These are phyloP conservation scores for Phacellophora camtschatica DNA, from an alignment of 30 jellyfish, hydroid and myxozoan species.

Conservation along the genomic window DNA sequence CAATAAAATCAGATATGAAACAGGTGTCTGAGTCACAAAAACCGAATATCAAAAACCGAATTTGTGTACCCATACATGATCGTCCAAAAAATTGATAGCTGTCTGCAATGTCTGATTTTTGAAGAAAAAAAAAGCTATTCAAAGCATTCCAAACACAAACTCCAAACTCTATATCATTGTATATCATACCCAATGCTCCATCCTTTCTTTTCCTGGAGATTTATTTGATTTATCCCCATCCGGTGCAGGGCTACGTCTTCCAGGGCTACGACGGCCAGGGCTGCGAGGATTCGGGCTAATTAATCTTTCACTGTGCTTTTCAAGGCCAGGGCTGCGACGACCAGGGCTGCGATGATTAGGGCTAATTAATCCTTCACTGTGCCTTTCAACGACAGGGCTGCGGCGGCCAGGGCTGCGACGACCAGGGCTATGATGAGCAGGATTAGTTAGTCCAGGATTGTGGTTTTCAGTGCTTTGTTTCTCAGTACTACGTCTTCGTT, in stretches of 20 bases:
- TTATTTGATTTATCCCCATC: constrained; percentile 2
- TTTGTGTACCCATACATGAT: too few species aligned
- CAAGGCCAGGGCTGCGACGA: constrained; percentile 29
- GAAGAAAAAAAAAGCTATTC: too few species aligned
- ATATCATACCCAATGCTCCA: constrained; percentile 69
- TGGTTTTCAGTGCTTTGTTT: background rate
- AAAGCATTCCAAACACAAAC: background rate
- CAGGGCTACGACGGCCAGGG: too few species aligned
- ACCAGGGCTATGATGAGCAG: constrained; percentile 12
- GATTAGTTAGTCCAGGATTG: constrained; percentile 31
- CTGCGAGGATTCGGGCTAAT: too few species aligned
- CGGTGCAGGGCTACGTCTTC: background rate
- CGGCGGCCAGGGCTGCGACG: constrained; percentile 46
- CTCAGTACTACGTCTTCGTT: constrained; percentile 12
- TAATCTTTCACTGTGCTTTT: background rate
- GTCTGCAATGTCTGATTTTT: too few species aligned
- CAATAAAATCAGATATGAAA: too few species aligned
- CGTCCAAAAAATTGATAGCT: too few species aligned
- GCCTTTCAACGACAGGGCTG: background rate
- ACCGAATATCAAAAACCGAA: too few species aligned
- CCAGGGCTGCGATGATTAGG: constrained; percentile 24
- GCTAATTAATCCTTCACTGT: background rate
- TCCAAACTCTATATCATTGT: background rate
- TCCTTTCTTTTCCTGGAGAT: constrained; percentile 15
- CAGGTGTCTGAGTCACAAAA: too few species aligned